These are phyloP conservation scores for Caenorhabditis zanzibari DNA, from an alignment of 2,888 invertebrate species.

Conservation along the genomic window DNA sequence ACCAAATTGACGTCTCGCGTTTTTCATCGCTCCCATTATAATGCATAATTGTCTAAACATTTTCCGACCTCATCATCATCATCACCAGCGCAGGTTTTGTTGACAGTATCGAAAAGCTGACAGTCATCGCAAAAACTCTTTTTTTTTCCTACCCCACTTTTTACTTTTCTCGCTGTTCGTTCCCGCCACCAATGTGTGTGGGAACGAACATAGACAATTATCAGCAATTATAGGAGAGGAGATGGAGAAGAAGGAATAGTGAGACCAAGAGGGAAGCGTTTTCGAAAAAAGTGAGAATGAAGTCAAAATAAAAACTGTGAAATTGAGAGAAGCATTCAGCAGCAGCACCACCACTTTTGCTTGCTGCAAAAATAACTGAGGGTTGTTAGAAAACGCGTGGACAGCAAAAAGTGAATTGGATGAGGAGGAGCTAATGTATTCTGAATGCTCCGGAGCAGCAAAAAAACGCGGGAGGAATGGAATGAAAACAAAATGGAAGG, in stretches of 20 bases:
- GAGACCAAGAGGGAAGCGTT: constrained; percentile 3
- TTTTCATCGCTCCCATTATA: constrained; percentile 23
- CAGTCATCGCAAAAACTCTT: constrained; percentile 23
- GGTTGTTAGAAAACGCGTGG: constrained; percentile 40
- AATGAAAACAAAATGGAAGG: constrained; percentile 36
- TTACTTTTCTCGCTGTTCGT: constrained; percentile 4
- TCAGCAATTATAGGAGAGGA: constrained; percentile 31
- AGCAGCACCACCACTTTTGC: background rate
- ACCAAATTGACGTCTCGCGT: constrained; percentile 46
- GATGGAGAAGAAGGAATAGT: background rate
- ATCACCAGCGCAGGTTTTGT: constrained; percentile 38
- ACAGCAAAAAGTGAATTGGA: constrained; percentile 44
- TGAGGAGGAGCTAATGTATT: constrained; percentile 54
- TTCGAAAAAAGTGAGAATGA: constrained; percentile 11
- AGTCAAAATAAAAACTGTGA: constrained; percentile 37
- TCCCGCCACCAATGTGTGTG: constrained; percentile 14
- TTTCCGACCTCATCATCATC: constrained; percentile 31
- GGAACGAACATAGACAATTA: constrained; percentile 56
- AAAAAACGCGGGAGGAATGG: constrained; percentile 23
- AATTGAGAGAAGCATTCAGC: constrained; percentile 16
- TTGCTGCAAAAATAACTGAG: constrained; percentile 14
- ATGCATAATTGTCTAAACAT: constrained; percentile 56
- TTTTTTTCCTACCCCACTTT: too few species aligned
- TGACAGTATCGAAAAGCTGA: constrained; percentile 57
- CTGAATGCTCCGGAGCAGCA: constrained; percentile 34